phyloP scores from a whole-genome alignment of 2,113 vertebrate genomes.

The Cinclus cinclus region DNA sequence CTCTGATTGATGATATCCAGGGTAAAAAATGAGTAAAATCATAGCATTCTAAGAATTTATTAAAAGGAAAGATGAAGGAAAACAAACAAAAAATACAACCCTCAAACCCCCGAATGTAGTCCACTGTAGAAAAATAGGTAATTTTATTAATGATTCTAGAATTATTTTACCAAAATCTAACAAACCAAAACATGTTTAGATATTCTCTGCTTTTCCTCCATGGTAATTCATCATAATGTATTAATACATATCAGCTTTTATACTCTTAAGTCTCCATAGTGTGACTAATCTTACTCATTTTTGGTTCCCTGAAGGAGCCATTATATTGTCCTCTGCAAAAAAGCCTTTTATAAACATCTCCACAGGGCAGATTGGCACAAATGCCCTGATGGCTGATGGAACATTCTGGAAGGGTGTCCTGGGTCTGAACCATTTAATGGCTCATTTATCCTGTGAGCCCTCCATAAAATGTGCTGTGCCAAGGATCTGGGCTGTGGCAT shows the following conservation, averaged over 20 bases:
- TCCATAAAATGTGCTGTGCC: background rate
- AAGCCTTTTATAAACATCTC: constrained; percentile 9
- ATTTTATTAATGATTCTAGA: background rate
- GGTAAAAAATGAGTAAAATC: background rate
- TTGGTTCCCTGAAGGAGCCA: constrained; percentile 21
- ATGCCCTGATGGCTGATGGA: background rate
- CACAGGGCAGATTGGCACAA: background rate
- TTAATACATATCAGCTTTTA: constrained; percentile 38
- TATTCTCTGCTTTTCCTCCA: background rate
- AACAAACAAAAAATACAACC: background rate
- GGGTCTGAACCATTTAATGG: background rate
- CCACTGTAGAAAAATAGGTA: background rate
- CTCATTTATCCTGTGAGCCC: background rate
- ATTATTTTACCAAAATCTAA: background rate
- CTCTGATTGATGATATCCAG: background rate
- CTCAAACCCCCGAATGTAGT: background rate
- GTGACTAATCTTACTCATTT: constrained; percentile 26
- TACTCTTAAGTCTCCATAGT: background rate
- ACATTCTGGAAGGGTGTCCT: background rate
- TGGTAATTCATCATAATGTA: background rate
- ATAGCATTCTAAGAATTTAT: background rate
- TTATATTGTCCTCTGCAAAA: background rate
- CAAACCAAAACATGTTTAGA: background rate
- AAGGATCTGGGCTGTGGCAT: background rate
- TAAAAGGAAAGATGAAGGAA: background rate